phyloP scores from a whole-genome alignment of 2,797 vertebrate genomes.

The Heliangelus exortis region DNA sequence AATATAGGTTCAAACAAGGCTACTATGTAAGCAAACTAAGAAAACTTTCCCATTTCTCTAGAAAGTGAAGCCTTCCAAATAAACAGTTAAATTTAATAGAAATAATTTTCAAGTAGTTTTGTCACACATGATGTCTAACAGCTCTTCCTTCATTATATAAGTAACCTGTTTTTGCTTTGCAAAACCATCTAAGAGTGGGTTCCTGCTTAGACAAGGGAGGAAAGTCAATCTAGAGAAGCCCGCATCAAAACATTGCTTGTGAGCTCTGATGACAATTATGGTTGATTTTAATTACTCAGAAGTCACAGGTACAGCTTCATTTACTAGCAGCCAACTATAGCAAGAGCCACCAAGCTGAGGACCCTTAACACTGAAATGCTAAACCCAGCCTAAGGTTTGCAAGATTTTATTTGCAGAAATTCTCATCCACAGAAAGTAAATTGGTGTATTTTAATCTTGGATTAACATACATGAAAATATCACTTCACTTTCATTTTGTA shows the following conservation, averaged over 20 bases:
- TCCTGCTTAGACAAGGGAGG: not conserved
- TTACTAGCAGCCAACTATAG: not conserved
- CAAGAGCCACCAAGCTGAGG: not conserved
- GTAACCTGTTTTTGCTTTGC: not conserved
- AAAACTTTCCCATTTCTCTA: not conserved
- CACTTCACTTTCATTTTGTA: not conserved
- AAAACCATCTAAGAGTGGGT: not conserved
- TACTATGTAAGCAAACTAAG: not conserved
- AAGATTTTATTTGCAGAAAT: not conserved
- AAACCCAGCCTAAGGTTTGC: not conserved
- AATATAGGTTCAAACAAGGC: not conserved
- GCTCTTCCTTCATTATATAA: not conserved
- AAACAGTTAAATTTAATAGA: not conserved
- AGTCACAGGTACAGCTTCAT: not conserved
- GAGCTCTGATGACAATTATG: not conserved
- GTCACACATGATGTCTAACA: not conserved
- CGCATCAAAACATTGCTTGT: not conserved
- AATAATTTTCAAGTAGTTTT: not conserved
- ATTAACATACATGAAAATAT: not conserved
- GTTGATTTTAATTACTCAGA: not conserved
- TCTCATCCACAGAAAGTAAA: not conserved
- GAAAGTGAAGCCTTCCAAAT: not conserved
- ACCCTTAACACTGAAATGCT: not conserved
- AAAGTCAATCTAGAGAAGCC: not conserved
- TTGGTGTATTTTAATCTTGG: not conserved